phyloP scores from a whole-genome alignment of 2,113 vertebrate genomes.

The Todiramphus chloris region DNA sequence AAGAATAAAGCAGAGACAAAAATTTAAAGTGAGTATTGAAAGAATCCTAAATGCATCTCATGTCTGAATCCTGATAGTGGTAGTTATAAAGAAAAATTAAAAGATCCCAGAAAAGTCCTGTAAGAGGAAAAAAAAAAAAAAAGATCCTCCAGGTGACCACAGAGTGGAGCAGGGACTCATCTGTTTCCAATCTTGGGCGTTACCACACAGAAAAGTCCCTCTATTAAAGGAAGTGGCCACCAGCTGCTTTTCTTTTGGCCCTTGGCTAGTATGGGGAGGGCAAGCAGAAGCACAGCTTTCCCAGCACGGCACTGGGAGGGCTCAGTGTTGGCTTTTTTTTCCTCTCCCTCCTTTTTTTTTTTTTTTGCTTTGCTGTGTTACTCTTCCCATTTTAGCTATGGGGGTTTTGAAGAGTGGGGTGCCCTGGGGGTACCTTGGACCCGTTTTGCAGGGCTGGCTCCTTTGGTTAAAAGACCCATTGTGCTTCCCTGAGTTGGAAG shows the following conservation, averaged over 20 bases:
- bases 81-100: not conserved
- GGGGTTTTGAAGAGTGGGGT: not conserved
- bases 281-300: accelerated
- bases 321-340: too few relatives aligned
- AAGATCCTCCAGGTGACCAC: not conserved
- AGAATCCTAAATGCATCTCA: not conserved
- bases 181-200: not conserved
- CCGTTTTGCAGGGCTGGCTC: not conserved
- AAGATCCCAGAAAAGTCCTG: not conserved
- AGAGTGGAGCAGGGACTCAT: not conserved
- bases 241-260: accelerated
- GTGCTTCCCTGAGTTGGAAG: not conserved
- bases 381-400: not conserved
- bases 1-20: not conserved
- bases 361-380: too few relatives aligned
- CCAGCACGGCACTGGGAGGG: not conserved
- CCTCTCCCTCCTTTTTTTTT: too few relatives aligned
- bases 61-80: not conserved
- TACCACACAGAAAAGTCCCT: not conserved
- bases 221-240: not conserved
- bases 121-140: too few relatives aligned
- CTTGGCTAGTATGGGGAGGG: not conserved
- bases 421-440: not conserved
- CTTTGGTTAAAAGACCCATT: not conserved
- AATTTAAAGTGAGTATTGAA: not conserved